Evolutionary conservation across 2,113 vertebrate species (phyloP), one percentile per base, ranked within the genome.

Genomic region (Notothenia coriiceps): DNA sequence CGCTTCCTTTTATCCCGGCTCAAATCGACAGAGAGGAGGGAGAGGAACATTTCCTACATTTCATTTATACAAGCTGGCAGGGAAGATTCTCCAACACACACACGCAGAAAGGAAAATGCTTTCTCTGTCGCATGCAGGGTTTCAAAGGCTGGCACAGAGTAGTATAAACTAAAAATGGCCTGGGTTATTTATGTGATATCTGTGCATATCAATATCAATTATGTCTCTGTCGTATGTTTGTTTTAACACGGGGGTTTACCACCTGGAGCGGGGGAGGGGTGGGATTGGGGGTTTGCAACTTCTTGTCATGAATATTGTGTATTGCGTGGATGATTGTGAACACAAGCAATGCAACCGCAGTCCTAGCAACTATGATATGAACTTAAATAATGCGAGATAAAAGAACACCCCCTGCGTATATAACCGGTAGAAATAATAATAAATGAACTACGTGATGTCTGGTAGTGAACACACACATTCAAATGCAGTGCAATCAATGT

Each of bases 401-500:
- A 49, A 7, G 35, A 29, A 60, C 33, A 2, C 22, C 2, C 50
- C 57, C 15, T 10, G 20, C 29, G 25, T 69, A 49, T 69, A 49
- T 14, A 60, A 71, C 14, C 59, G 60, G 55, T 15, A 62, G 33
- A 64, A 57, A 79, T 47, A 29, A 43, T 7, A 4, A 25, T 14
- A 40, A 67, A 55, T 17, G 43, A n/a, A 13, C 71, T 59, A 20
- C 15, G 13, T 5, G 2, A 25, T 15, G 25, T 61, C 51, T 17
- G 22, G 43, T 13, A 10, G n/a, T 6, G 46, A 9, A n/a, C 40
- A 69, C 57, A 73, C 29, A 29, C 29, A 29, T 29, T 29, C 29
- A 29, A 29, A 29, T 35, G 57, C n/a, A 75, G 22, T 11, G 63
- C 13, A 64, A 78, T 86, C 75, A 70, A 82, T 77, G 70, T n/a